Conservation (phyloP, 1,140 invertebrate species). For the Lordiphosa collinella region DNA sequence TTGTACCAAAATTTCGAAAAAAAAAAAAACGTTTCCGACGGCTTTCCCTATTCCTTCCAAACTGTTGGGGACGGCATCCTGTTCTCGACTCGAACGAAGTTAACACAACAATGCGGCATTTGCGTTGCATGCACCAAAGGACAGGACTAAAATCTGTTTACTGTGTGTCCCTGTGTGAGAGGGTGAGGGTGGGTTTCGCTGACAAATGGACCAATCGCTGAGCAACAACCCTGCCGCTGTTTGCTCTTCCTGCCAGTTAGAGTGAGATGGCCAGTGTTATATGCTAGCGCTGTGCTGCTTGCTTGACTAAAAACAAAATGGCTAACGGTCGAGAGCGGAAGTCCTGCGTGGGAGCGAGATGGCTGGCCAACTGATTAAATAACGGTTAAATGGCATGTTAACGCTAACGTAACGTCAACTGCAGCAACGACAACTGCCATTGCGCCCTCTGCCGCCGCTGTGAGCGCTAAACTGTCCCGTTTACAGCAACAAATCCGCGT, state of each 20-base stretch:
- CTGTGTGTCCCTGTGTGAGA: too few relatives aligned
- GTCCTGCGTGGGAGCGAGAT: slow-evolving; percentile 37
- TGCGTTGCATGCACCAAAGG: not conserved
- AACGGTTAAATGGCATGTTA: slow-evolving; percentile 65
- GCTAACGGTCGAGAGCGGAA: slow-evolving; percentile 41
- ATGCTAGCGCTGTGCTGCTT: not conserved
- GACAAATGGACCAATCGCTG: slow-evolving; percentile 30
- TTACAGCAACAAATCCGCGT: slow-evolving; percentile 75
- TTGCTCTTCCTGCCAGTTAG: not conserved
- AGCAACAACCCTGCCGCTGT: slow-evolving; percentile 5
- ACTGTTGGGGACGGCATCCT: too few relatives aligned
- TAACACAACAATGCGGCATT: too few relatives aligned
- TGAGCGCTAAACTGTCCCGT: slow-evolving; percentile 70
- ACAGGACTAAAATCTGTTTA: not conserved
- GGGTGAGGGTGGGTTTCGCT: too few relatives aligned
- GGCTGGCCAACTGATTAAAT: slow-evolving; percentile 43
- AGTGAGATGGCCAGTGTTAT: not conserved
- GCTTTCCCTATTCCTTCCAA: too few relatives aligned
- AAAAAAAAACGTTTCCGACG: too few relatives aligned
- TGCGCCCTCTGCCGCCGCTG: slow-evolving; percentile 20
- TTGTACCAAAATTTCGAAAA: too few relatives aligned
- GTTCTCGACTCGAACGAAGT: too few relatives aligned
- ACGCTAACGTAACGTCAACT: slow-evolving; percentile 11
- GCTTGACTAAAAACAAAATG: slow-evolving; percentile 47
- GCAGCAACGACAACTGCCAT: slow-evolving; percentile 23